Percentiles rank a stretch among this genome's conserved stretches.
phyloP scores from a whole-genome alignment of 2,797 vertebrate species.

The Myiotriccus ornatus region DNA sequence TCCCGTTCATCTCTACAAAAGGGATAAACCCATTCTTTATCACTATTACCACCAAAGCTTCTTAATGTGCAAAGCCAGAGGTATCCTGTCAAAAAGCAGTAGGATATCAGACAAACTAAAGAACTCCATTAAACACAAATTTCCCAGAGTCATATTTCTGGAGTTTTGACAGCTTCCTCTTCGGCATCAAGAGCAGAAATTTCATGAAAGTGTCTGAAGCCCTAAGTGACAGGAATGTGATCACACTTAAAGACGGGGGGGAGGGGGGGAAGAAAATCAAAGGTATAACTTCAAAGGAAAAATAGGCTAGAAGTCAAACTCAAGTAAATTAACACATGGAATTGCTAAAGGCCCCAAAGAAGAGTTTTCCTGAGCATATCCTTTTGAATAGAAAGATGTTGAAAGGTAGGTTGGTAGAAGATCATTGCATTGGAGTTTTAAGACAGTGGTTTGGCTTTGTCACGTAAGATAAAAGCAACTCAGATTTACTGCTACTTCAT shows the following conservation, averaged over 20 bases:
- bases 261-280: not conserved
- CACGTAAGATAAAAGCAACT: not conserved
- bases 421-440: not conserved
- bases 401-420: conserved; percentile 6
- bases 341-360: not conserved
- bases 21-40: not conserved
- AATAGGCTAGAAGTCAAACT: conserved; percentile 30
- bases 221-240: conserved; percentile 38
- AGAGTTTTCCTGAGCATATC: not conserved
- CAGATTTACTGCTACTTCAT: not conserved
- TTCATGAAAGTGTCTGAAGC: conserved; percentile 9
- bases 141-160: not conserved
- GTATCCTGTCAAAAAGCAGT: not conserved
- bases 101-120: not conserved
- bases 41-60: not conserved
- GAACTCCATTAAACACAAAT: not conserved
- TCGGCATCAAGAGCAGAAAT: not conserved
- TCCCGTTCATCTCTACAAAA: not conserved
- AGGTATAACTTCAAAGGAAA: conserved; percentile 48
- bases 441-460: not conserved
- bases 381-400: conserved; percentile 25
- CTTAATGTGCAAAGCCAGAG: not conserved
- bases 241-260: not conserved
- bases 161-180: conserved; percentile 17
- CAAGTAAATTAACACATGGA: conserved; percentile 18